Conservation (phyloP, 2,113 vertebrate genomes). For the Sigmodon hispidus region DNA sequence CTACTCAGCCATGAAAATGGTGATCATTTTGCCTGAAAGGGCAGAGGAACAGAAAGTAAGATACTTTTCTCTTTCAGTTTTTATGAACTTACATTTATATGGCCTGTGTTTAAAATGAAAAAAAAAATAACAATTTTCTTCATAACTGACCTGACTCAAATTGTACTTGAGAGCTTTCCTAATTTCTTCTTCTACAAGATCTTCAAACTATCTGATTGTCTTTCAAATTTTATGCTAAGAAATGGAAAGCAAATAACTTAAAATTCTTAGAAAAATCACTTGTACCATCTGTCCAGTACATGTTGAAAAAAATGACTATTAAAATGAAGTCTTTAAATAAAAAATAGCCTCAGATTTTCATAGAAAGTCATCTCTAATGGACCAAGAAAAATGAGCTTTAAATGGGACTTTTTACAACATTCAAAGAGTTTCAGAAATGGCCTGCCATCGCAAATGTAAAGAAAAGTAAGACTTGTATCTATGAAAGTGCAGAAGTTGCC, state of each 20-base stretch:
- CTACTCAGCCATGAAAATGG: not conserved
- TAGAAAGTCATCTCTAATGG: conserved; percentile 72
- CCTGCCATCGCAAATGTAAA: conserved; percentile 70
- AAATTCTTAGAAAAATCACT: conserved; percentile 74
- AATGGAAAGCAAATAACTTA: conserved; percentile 51
- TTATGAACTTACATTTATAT: not conserved
- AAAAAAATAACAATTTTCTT: conserved; percentile 34
- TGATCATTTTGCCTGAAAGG: not conserved
- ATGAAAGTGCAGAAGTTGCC: conserved; percentile 56
- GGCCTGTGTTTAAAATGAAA: not conserved
- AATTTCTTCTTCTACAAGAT: conserved; percentile 56
- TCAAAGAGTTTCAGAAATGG: conserved; percentile 64
- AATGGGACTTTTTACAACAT: not conserved
- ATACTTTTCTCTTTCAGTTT: not conserved
- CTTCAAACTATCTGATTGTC: conserved; percentile 63
- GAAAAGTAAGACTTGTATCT: conserved; percentile 55
- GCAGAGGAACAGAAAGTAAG: not conserved
- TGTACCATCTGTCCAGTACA: conserved; percentile 74
- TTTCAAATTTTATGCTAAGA: conserved; percentile 62
- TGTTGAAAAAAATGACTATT: conserved; percentile 64
- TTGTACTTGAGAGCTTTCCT: conserved; percentile 48
- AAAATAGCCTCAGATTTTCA: conserved; percentile 69
- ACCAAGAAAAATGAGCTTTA: conserved; percentile 70
- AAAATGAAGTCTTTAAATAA: conserved; percentile 72
- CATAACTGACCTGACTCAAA: conserved; percentile 66